phyloP scores from a whole-genome alignment of 2,113 vertebrate species.

The Anser cygnoides region DNA sequence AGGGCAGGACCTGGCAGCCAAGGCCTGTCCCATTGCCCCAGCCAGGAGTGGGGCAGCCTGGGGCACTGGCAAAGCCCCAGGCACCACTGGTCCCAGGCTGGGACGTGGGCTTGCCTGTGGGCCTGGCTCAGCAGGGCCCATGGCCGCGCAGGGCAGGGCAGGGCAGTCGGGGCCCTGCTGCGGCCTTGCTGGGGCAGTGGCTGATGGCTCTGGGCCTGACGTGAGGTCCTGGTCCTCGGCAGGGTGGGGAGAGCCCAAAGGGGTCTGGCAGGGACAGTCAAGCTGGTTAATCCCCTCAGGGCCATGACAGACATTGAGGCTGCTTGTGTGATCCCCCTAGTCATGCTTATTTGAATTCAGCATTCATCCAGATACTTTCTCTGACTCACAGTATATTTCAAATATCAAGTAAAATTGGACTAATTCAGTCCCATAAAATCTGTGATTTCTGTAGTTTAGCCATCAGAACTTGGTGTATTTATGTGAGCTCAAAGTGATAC shows the following conservation, averaged over 20 bases:
- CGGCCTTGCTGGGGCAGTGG: rapidly evolving
- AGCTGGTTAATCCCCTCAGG: neutral
- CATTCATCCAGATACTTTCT: neutral
- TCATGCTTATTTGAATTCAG: neutral
- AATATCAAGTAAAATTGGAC: neutral
- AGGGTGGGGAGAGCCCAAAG: too few relatives aligned
- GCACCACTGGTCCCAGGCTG: rapidly evolving
- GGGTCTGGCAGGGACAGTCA: neutral
- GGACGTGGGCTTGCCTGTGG: too few relatives aligned
- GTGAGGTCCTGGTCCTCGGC: too few relatives aligned
- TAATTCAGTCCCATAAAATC: neutral
- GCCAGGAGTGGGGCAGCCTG: neutral
- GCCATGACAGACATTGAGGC: rapidly evolving
- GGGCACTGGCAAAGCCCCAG: neutral
- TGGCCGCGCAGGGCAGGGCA: neutral
- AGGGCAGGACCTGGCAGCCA: neutral
- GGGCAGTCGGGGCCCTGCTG: neutral
- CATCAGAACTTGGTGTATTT: neutral
- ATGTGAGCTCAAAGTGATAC: neutral
- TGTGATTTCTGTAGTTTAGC: neutral
- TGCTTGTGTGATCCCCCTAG: neutral
- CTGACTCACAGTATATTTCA: neutral
- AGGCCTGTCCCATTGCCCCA: neutral
- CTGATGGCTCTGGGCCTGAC: rapidly evolving
- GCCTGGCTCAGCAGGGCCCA: neutral